phyloP scores from a whole-genome alignment of 2,113 vertebrate genomes.

The Heterocephalus glaber region DNA sequence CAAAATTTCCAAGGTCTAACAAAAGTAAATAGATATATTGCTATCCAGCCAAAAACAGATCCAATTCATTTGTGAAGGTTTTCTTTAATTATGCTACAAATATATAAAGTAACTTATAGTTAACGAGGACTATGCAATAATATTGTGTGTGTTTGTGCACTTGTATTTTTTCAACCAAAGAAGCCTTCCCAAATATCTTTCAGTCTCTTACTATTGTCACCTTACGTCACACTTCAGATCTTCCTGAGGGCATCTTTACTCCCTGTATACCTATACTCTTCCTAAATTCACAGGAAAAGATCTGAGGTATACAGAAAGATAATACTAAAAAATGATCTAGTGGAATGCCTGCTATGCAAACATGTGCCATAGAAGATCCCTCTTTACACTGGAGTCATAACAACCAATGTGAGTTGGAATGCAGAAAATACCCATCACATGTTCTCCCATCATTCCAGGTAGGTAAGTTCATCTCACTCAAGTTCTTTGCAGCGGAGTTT shows the following conservation, averaged over 20 bases:
- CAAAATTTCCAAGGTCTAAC: slow-evolving; percentile 78
- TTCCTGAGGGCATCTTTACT: background rate
- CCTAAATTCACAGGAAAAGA: background rate
- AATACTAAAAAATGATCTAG: background rate
- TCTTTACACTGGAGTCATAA: background rate
- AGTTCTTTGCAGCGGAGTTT: background rate
- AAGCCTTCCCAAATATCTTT: background rate
- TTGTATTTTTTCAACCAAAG: background rate
- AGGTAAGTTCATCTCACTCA: background rate
- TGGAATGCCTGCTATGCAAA: background rate
- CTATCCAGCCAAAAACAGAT: slow-evolving; percentile 71
- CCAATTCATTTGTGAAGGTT: slow-evolving; percentile 78
- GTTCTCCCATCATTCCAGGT: background rate
- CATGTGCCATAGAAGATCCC: too few relatives aligned
- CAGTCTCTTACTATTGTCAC: background rate
- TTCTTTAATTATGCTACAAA: slow-evolving; percentile 77
- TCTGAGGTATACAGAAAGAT: background rate
- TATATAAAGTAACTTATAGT: slow-evolving; percentile 64
- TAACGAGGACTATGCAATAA: slow-evolving; percentile 47
- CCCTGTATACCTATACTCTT: background rate
- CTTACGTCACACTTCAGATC: background rate
- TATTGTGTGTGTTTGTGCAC: background rate
- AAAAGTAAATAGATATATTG: slow-evolving; percentile 73
- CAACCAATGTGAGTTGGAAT: background rate
- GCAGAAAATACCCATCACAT: background rate